phyloP scores from a whole-genome alignment of 1,140 invertebrate genomes.

The Drosophila ohnishii region DNA sequence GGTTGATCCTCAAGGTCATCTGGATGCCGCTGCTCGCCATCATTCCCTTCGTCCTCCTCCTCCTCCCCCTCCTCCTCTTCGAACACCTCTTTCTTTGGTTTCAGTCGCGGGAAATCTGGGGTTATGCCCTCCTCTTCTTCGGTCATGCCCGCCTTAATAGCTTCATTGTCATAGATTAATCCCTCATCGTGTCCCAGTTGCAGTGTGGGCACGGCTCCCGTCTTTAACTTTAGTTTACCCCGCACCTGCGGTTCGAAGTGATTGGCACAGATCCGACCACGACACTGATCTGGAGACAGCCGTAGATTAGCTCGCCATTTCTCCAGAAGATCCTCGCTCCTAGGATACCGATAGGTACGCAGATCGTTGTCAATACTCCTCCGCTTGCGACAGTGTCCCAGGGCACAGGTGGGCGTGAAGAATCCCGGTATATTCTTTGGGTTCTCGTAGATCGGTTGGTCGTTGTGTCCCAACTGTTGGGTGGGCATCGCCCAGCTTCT shows the following conservation, averaged over 20 bases:
- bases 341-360: conserved; percentile 69
- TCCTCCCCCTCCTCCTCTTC: conserved; percentile 29
- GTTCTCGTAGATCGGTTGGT: conserved; percentile 71
- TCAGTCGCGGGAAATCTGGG: conserved; percentile 15
- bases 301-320: conserved; percentile 73
- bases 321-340: conserved; percentile 63
- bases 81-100: conserved; percentile 27
- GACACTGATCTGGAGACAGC: conserved; percentile 56
- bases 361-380: conserved; percentile 70
- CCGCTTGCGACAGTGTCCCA: conserved; percentile 66
- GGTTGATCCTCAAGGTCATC: conserved; percentile 16
- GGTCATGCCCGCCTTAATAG: conserved; percentile 51
- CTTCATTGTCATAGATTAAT: conserved; percentile 66
- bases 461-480: conserved; percentile 61
- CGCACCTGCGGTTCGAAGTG: conserved; percentile 73
- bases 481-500: conserved; percentile 76
- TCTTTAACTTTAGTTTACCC: conserved; percentile 71
- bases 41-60: conserved; percentile 22
- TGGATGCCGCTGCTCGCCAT: conserved; percentile 10
- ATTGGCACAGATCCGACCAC: conserved; percentile 71
- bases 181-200: conserved; percentile 72
- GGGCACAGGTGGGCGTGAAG: conserved; percentile 68
- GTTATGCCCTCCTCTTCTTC: conserved; percentile 36
- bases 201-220: conserved; percentile 71
- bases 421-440: conserved; percentile 75